Evolutionary conservation across 1,140 invertebrate genomes (phyloP).

Genomic region (Pissodes strobi): DNA sequence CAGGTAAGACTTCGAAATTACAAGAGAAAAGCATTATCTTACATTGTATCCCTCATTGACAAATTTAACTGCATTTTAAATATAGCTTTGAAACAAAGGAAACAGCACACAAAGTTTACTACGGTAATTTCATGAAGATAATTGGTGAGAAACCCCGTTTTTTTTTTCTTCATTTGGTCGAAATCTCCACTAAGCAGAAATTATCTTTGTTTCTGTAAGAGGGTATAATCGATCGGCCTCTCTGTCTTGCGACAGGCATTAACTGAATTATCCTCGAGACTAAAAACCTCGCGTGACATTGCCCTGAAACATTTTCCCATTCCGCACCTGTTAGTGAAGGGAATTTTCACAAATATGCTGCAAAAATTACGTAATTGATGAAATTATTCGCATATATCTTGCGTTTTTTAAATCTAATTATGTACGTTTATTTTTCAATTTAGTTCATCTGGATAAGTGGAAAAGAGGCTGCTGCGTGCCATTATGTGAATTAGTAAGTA

Average conservation of each 20-base stretch:
- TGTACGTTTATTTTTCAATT: too few relatives aligned
- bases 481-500: too few relatives aligned
- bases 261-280: conserved; percentile 22
- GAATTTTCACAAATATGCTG: conserved; percentile 18
- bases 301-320: conserved; percentile 13
- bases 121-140: conserved; percentile 18
- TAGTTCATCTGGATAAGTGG: too few relatives aligned
- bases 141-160: conserved; percentile 7
- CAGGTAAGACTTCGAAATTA: too few relatives aligned
- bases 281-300: conserved; percentile 21
- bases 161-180: not conserved
- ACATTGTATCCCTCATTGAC: not conserved
- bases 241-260: conserved; percentile 22
- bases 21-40: too few relatives aligned
- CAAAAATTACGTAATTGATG: conserved; percentile 16
- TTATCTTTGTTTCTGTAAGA: conserved; percentile 16
- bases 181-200: not conserved
- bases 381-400: not conserved
- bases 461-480: too few relatives aligned
- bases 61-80: not conserved
- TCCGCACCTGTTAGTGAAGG: conserved; percentile 9
- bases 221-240: conserved; percentile 17
- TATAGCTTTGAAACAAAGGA: not conserved
- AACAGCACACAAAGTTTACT: not conserved
- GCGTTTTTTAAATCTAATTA: too few relatives aligned